Percentiles rank a stretch among this genome's conserved stretches.
phyloP scores from a whole-genome alignment of 2,113 vertebrate species.

The Cromileptes altivelis region DNA sequence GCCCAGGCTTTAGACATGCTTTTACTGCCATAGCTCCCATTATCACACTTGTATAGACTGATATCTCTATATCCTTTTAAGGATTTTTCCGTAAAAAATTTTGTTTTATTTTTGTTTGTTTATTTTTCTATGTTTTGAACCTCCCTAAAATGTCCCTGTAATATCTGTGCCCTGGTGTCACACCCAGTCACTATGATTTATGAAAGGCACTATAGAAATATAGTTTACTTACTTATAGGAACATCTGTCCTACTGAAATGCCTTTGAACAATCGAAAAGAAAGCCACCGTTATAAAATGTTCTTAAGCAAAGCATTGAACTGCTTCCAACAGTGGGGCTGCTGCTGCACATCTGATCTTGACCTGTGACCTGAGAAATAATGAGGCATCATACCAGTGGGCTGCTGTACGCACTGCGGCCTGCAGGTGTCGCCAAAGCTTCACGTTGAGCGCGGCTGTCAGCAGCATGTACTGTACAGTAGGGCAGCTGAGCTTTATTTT shows the following conservation, averaged over 20 bases:
- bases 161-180: too few relatives aligned
- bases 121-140: neutral
- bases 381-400: neutral
- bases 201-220: neutral
- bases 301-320: too few relatives aligned
- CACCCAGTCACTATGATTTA: too few relatives aligned
- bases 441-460: conserved; percentile 3
- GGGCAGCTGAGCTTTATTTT: conserved; percentile 70
- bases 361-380: neutral
- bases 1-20: too few relatives aligned
- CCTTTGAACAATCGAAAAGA: neutral
- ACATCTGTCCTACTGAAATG: neutral
- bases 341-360: neutral
- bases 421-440: conserved; percentile 74
- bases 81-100: too few relatives aligned
- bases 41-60: too few relatives aligned
- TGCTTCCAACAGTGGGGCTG: neutral
- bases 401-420: neutral
- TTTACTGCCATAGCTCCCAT: too few relatives aligned
- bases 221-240: neutral
- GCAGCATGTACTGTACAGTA: conserved; percentile 52
- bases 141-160: too few relatives aligned
- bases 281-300: too few relatives aligned
- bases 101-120: neutral
- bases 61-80: too few relatives aligned